Conservation (phyloP, 2,113 vertebrate species). For the Ovis canadensis region DNA sequence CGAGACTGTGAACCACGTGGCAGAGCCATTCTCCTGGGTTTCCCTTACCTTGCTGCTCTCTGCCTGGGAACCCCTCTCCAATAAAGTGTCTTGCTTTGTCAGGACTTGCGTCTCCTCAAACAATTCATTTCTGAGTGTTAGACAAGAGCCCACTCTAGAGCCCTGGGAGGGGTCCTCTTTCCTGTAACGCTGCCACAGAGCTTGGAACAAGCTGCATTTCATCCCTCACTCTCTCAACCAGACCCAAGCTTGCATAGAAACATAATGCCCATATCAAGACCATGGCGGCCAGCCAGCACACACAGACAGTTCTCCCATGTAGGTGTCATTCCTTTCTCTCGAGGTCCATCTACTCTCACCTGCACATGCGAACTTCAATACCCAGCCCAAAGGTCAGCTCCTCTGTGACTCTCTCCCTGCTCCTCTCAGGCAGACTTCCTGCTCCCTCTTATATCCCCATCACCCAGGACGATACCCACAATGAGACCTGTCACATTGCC, state of each 20-base stretch:
- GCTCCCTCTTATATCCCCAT: not conserved
- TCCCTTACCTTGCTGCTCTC: not conserved
- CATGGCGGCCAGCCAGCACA: fast-evolving
- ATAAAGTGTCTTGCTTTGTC: not conserved
- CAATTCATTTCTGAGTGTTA: not conserved
- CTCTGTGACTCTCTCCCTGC: not conserved
- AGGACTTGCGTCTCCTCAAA: not conserved
- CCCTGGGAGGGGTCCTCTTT: not conserved
- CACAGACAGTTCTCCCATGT: not conserved
- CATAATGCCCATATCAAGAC: fast-evolving
- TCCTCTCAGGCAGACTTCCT: not conserved
- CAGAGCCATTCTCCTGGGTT: not conserved
- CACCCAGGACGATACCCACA: not conserved
- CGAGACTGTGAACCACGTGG: not conserved
- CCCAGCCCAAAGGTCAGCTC: not conserved
- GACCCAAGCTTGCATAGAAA: fast-evolving
- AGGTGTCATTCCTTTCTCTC: too few relatives aligned
- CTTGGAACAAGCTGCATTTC: too few relatives aligned
- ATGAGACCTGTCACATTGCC: not conserved
- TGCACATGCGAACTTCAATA: not conserved
- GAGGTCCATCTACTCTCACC: not conserved
- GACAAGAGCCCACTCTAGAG: not conserved
- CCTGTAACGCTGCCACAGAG: not conserved
- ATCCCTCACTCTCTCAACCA: not conserved
- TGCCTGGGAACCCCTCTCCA: not conserved